These are phyloP conservation scores for Caenorhabditis sp. DNA, from an alignment of 2,888 invertebrate genomes.

Conservation along the genomic window DNA sequence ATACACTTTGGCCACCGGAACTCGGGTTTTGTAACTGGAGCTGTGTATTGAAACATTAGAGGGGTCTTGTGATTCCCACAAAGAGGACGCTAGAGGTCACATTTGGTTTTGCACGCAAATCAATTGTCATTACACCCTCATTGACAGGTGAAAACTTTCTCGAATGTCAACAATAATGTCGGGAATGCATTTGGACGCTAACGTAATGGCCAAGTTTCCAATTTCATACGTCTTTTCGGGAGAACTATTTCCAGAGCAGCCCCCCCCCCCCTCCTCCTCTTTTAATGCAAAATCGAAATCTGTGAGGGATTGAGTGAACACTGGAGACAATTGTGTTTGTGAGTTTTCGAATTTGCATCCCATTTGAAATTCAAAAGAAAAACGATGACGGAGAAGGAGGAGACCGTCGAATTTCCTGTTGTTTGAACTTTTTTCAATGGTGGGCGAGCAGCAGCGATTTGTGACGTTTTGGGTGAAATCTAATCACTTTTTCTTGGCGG, in stretches of 20 bases:
- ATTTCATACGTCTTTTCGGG: too few species aligned
- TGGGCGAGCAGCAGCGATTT: conserved; percentile 14
- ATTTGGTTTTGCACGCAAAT: conserved; percentile 19
- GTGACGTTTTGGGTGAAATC: conserved; percentile 34
- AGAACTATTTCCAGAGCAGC: too few species aligned
- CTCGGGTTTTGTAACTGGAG: not conserved
- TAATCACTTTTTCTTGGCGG: conserved; percentile 26
- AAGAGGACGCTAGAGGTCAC: conserved; percentile 12
- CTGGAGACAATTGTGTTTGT: not conserved
- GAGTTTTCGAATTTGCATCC: conserved; percentile 20
- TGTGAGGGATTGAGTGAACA: conserved; percentile 1
- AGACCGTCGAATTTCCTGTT: conserved; percentile 21
- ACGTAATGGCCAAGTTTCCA: too few species aligned
- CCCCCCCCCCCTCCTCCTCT: too few species aligned
- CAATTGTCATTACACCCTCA: conserved; percentile 15
- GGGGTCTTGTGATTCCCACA: not conserved
- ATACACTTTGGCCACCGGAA: too few species aligned
- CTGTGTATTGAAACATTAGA: conserved; percentile 19
- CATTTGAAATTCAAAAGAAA: conserved; percentile 1
- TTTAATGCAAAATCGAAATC: too few species aligned
- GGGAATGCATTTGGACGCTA: not conserved
- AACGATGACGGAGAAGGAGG: conserved; percentile 5
- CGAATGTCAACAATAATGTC: conserved; percentile 6
- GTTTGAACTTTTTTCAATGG: conserved; percentile 29
- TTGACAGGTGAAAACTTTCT: conserved; percentile 15